These are phyloP conservation scores for Pelodytes ibericus DNA, from an alignment of 2,797 vertebrate species.

Conservation along the genomic window DNA sequence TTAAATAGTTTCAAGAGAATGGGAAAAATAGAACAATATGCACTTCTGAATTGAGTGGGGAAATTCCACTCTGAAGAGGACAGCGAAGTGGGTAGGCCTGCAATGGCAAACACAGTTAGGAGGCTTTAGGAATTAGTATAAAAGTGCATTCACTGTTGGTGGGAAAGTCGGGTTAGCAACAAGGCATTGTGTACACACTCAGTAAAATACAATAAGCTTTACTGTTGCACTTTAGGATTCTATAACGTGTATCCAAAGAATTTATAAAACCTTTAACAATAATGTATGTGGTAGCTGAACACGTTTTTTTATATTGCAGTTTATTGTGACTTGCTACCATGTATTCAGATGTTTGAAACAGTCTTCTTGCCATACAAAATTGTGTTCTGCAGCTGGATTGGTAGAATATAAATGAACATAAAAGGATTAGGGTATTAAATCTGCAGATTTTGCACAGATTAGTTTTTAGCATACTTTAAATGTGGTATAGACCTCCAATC, in stretches of 20 bases:
- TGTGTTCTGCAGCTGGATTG: too few species aligned
- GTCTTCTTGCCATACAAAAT: too few species aligned
- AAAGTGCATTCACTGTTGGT: constrained; percentile 32
- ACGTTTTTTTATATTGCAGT: too few species aligned
- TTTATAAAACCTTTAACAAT: too few species aligned
- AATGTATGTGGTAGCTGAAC: too few species aligned
- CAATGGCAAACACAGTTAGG: constrained; percentile 1
- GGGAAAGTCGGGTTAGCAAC: constrained; percentile 32
- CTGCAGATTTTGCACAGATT: too few species aligned
- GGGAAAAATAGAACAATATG: constrained; percentile 32
- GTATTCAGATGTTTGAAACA: too few species aligned
- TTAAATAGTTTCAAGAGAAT: constrained; percentile 22
- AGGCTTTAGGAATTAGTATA: constrained; percentile 8
- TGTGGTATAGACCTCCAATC: too few species aligned
- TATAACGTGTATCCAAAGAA: background rate
- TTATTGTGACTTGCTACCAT: too few species aligned
- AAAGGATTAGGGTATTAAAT: too few species aligned
- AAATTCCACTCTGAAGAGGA: constrained; percentile 39
- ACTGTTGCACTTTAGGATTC: background rate
- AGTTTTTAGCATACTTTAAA: too few species aligned
- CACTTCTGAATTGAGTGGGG: constrained; percentile 22
- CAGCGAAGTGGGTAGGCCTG: constrained; percentile 1
- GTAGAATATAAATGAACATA: too few species aligned
- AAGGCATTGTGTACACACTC: constrained; percentile 16
- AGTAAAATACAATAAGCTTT: background rate